These are phyloP conservation scores for Butorides virescens DNA, from an alignment of 2,113 vertebrate species.

Conservation along the genomic window DNA sequence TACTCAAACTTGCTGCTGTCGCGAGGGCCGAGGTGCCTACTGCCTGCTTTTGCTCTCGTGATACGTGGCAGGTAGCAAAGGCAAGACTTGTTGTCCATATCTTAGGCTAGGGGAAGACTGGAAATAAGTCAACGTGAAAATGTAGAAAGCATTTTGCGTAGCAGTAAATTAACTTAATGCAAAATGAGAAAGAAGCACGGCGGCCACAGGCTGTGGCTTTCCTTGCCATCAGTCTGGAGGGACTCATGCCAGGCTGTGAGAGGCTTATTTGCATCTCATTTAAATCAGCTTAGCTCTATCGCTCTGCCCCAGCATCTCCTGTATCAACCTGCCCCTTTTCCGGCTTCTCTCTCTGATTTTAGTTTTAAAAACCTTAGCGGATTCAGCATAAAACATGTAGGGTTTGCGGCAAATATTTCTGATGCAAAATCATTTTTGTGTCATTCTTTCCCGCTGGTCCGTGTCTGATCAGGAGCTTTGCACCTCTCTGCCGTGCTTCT, in stretches of 20 bases:
- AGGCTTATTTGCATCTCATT: neutral
- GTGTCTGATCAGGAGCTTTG: neutral
- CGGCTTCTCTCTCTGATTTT: neutral
- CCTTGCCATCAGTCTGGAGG: neutral
- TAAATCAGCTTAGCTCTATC: neutral
- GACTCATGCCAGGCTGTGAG: neutral
- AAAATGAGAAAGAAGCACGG: neutral
- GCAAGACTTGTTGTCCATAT: neutral
- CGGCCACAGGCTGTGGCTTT: neutral
- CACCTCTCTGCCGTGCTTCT: neutral
- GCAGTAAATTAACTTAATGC: neutral
- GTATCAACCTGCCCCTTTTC: neutral
- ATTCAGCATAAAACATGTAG: rapidly evolving
- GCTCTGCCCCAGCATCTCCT: neutral
- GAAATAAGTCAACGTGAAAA: neutral
- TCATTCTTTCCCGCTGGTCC: neutral
- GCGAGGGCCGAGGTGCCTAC: neutral
- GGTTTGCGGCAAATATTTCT: neutral
- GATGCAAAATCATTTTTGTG: neutral
- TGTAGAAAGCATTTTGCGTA: neutral
- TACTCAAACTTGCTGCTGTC: neutral
- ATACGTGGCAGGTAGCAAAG: neutral
- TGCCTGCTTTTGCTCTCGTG: neutral
- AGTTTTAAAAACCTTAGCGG: neutral
- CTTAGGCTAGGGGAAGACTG: neutral